These are phyloP conservation scores for Microchrysa polita DNA, from an alignment of 2,888 invertebrate species.

Conservation along the genomic window DNA sequence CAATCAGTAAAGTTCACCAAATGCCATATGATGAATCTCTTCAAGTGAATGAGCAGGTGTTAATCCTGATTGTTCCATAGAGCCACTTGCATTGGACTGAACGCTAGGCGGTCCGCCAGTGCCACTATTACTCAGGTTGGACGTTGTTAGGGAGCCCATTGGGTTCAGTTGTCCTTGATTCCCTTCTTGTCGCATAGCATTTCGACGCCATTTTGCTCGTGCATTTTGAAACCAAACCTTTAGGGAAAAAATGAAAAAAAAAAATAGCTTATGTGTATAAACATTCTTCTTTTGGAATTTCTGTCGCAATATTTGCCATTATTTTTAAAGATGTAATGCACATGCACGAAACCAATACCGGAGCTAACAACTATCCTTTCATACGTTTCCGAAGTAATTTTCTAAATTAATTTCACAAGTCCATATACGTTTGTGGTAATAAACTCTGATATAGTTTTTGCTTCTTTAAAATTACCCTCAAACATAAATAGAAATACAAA, in stretches of 20 bases:
- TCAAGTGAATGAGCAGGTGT: conserved; percentile 52
- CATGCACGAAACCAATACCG: too few relatives aligned
- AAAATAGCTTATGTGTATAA: too few relatives aligned
- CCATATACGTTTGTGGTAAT: too few relatives aligned
- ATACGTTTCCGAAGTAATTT: background rate
- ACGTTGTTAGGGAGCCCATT: conserved; percentile 3
- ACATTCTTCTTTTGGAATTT: too few relatives aligned
- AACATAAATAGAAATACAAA: too few relatives aligned
- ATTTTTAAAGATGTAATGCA: too few relatives aligned
- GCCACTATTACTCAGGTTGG: conserved; percentile 15
- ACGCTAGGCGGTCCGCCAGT: conserved; percentile 50
- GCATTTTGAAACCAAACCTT: conserved; percentile 99
- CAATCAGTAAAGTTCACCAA: conserved; percentile 52
- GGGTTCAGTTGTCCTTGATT: conserved; percentile 25
- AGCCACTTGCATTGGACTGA: conserved; percentile 50
- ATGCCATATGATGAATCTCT: conserved; percentile 53
- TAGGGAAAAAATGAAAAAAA: background rate
- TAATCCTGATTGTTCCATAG: conserved; percentile 47
- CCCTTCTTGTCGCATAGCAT: conserved; percentile 79
- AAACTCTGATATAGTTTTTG: too few relatives aligned
- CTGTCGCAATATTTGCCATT: too few relatives aligned
- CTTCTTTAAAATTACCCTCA: too few relatives aligned
- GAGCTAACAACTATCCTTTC: too few relatives aligned
- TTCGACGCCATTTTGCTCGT: conserved; percentile 93
- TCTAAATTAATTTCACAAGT: background rate